A percentile compares a stretch with the other conserved stretches of the same genome.
Conservation (phyloP, 2,797 vertebrate genomes). For the Apodemus agrarius region DNA sequence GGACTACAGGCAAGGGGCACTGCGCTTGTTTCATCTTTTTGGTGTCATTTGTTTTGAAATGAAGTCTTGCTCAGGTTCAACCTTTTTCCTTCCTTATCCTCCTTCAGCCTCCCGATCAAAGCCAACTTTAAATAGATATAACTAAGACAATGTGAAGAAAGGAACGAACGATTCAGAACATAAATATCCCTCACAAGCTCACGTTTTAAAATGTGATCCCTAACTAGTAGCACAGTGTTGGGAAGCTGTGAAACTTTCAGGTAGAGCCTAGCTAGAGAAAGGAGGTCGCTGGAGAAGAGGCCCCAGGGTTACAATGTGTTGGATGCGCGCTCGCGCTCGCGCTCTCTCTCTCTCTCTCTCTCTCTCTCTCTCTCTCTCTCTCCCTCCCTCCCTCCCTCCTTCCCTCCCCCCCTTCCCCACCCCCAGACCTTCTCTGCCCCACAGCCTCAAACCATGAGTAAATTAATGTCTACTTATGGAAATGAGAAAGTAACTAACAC, state of each 20-base stretch:
- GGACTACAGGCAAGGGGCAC: not conserved
- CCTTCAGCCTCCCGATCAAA: not conserved
- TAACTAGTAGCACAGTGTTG: not conserved
- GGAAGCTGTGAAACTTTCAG: not conserved
- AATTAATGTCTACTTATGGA: not conserved
- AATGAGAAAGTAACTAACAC: not conserved
- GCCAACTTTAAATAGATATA: conserved; percentile 22
- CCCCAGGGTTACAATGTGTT: not conserved
- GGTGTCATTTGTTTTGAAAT: not conserved
- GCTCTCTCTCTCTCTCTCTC: not conserved
- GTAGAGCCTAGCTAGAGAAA: not conserved
- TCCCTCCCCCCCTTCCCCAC: too few species aligned
- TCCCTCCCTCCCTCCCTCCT: too few species aligned
- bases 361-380: too few species aligned
- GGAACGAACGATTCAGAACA: not conserved
- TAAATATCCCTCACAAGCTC: not conserved
- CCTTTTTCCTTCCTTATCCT: not conserved
- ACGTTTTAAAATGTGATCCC: not conserved
- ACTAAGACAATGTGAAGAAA: not conserved
- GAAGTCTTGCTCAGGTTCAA: not conserved
- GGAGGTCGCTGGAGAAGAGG: not conserved
- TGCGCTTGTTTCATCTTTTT: not conserved
- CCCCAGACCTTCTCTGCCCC: not conserved
- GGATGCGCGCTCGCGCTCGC: too few species aligned
- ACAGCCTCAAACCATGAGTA: not conserved